Conservation (phyloP, 2,888 invertebrate species). For the Amphimallon solstitiale region DNA sequence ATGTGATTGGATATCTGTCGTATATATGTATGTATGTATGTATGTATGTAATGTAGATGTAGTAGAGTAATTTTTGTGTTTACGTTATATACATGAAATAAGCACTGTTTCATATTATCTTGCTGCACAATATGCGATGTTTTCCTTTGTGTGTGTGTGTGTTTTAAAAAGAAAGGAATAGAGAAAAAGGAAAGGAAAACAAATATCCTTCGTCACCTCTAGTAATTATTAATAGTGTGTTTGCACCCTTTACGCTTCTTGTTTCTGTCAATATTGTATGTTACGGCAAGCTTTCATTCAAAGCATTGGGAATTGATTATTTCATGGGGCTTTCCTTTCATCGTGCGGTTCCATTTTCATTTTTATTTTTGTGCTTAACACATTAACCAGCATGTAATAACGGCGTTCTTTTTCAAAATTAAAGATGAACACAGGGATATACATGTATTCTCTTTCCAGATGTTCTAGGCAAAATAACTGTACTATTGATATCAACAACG, state of each 20-base stretch:
- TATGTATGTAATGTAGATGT: no score
- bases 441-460: slow-evolving; percentile 56
- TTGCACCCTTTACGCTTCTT: slow-evolving; percentile 50
- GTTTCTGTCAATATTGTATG: slow-evolving; percentile 62
- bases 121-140: slow-evolving; percentile 18
- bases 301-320: slow-evolving; percentile 36
- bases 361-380: slow-evolving; percentile 38
- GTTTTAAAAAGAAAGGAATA: no score
- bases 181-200: neutral
- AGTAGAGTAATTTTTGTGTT: no score
- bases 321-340: slow-evolving; percentile 19
- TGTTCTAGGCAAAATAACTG: slow-evolving; percentile 58
- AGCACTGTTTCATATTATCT: slow-evolving; percentile 22
- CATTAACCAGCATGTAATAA: slow-evolving; percentile 43
- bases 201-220: neutral
- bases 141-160: neutral
- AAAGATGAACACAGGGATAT: neutral
- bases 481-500: slow-evolving; percentile 57
- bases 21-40: no score
- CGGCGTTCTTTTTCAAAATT: neutral
- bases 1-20: no score
- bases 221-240: slow-evolving; percentile 38
- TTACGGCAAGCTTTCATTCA: slow-evolving; percentile 45
- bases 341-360: neutral
- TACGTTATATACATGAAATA: no score